Conservation (phyloP, 37 sponge, comb jelly and placozoan species). For the Oscarella lobularis region DNA sequence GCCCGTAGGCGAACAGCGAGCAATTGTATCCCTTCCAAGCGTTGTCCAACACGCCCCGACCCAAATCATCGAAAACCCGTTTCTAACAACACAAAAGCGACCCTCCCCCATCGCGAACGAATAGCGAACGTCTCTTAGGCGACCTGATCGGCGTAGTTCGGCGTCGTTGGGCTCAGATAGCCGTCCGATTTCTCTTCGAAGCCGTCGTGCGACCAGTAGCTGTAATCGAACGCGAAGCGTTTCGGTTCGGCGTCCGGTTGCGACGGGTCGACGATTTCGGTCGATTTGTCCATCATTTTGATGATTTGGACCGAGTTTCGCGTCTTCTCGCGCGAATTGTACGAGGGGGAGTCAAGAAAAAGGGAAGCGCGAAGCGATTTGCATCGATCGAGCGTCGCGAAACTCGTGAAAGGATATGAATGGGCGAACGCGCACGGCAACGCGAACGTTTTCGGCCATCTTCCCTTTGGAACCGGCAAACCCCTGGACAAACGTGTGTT, state of each 20-base stretch:
- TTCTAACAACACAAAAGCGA: constrained; percentile 10
- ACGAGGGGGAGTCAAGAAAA: not conserved
- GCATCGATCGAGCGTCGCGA: not conserved
- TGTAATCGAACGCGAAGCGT: constrained; percentile 55
- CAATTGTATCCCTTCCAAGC: constrained; percentile 74
- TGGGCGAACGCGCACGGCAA: constrained; percentile 61
- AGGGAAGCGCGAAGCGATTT: not conserved
- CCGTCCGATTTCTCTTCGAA: constrained; percentile 34
- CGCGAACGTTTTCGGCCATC: constrained; percentile 66
- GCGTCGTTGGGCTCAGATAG: constrained; percentile 25
- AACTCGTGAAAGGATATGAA: constrained; percentile 30
- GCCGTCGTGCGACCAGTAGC: constrained; percentile 62
- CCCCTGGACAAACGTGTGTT: no score
- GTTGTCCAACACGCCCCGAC: constrained; percentile 52
- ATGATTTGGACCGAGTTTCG: constrained; percentile 38
- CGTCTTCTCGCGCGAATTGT: constrained; percentile 42
- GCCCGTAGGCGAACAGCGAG: constrained; percentile 71
- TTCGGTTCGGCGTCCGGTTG: constrained; percentile 19
- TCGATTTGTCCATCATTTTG: constrained; percentile 40
- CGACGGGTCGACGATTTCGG: constrained; percentile 29
- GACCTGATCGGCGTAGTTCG: constrained; percentile 52
- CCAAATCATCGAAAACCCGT: constrained; percentile 54
- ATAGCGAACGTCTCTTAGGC: not conserved
- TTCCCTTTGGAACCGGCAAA: no score
- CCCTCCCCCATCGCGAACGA: no score